These are phyloP conservation scores for Manacus vitellinus DNA, from an alignment of 2,113 vertebrate species.

Conservation along the genomic window DNA sequence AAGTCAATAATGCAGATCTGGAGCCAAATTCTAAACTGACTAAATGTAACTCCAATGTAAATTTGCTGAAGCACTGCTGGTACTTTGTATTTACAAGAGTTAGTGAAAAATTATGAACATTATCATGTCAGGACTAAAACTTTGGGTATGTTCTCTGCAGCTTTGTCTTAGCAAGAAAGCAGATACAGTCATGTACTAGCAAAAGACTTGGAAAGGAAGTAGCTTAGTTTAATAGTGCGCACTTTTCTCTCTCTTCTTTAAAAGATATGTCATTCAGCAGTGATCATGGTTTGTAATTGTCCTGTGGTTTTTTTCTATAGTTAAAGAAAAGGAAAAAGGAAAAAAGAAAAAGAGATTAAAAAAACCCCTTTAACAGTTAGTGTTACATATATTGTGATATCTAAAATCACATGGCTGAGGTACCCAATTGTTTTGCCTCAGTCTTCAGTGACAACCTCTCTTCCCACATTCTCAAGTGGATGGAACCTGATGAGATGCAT, in stretches of 20 bases:
- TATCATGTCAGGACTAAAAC: background rate
- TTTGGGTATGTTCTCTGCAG: background rate
- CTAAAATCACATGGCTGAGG: background rate
- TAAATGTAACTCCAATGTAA: background rate
- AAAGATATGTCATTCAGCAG: background rate
- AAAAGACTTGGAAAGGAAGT: background rate
- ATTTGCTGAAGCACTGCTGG: background rate
- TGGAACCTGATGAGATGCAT: background rate
- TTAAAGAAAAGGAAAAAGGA: background rate
- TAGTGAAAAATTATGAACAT: background rate
- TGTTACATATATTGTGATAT: background rate
- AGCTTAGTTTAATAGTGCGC: background rate
- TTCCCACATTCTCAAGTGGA: background rate
- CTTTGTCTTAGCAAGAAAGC: background rate
- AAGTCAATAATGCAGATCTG: background rate
- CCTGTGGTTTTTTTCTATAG: background rate
- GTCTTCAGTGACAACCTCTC: background rate
- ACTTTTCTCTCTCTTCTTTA: background rate
- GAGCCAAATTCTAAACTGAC: background rate
- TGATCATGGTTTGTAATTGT: background rate
- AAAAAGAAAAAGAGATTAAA: background rate
- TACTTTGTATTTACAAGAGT: background rate
- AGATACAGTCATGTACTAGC: background rate
- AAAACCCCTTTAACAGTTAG: rapidly evolving
- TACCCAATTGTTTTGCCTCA: background rate